Percentiles rank a stretch among this genome's conserved stretches.
These are phyloP conservation scores for Sylvicapra grimmia DNA, from an alignment of 2,113 vertebrate species.

Conservation along the genomic window DNA sequence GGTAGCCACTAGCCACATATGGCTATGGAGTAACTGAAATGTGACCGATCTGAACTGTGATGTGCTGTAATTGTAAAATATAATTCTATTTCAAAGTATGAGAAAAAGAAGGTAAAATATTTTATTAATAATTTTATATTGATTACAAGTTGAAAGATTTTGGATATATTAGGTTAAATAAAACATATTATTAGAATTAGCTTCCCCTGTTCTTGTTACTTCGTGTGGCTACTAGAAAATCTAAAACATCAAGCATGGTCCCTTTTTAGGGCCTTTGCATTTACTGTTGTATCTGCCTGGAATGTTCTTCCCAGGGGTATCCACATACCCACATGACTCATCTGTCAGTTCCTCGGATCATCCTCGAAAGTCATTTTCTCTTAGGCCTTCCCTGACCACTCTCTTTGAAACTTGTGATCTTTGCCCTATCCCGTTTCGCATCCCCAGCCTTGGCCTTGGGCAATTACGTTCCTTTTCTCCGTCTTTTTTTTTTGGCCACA, in stretches of 20 bases:
- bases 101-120: neutral
- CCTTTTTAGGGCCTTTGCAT: neutral
- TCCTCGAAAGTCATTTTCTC: neutral
- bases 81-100: neutral
- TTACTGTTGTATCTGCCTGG: neutral
- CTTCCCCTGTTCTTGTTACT: neutral
- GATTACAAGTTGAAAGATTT: neutral
- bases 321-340: fast-evolving
- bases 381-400: neutral
- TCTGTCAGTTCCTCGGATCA: neutral
- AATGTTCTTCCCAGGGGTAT: neutral
- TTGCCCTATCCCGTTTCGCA: neutral
- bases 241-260: neutral
- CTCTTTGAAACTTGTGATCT: neutral
- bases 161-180: neutral
- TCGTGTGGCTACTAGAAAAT: neutral
- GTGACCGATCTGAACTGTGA: neutral
- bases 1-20: neutral
- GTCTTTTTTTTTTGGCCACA: neutral
- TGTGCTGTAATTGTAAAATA: neutral
- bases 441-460: neutral
- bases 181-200: neutral
- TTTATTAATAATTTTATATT: neutral
- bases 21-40: neutral
- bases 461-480: neutral